A percentile compares a stretch with the other conserved stretches of the same genome.
Conservation (phyloP, 2,888 invertebrate genomes). For the Amaurobius ferox region DNA sequence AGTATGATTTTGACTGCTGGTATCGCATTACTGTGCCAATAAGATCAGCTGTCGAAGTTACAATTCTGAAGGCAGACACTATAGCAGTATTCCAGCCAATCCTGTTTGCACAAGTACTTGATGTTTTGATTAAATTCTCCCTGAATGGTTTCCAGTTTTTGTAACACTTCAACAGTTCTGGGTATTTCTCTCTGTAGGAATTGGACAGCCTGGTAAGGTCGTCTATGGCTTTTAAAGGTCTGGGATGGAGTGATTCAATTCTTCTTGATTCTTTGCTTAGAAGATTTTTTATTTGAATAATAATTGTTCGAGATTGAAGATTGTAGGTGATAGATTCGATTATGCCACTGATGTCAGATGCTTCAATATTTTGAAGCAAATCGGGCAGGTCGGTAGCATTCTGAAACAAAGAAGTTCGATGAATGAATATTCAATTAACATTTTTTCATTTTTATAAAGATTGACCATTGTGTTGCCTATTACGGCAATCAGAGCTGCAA, state of each 20-base stretch:
- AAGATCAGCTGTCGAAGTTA: neutral
- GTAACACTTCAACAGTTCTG: neutral
- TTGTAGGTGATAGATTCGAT: neutral
- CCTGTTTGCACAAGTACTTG: neutral
- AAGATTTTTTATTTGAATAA: neutral
- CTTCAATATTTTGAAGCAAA: neutral
- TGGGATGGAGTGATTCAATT: too few relatives aligned
- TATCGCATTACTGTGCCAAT: neutral
- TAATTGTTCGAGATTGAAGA: neutral
- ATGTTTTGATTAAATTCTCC: neutral
- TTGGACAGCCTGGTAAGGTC: neutral
- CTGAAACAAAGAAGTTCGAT: too few relatives aligned
- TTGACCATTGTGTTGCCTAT: too few relatives aligned
- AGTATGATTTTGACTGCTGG: too few relatives aligned
- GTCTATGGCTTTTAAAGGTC: too few relatives aligned
- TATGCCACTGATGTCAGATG: neutral
- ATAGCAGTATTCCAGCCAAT: neutral
- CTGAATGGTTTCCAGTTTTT: neutral
- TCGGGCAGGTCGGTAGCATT: too few relatives aligned
- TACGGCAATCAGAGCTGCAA: too few relatives aligned
- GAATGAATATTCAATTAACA: too few relatives aligned
- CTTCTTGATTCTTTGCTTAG: neutral
- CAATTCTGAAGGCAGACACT: neutral
- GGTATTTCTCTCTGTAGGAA: neutral
- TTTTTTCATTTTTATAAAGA: too few relatives aligned